Percentiles rank a stretch among this genome's conserved stretches.
phyloP scores from a whole-genome alignment of 2,797 vertebrate species.

The Sebastes steindachneri region DNA sequence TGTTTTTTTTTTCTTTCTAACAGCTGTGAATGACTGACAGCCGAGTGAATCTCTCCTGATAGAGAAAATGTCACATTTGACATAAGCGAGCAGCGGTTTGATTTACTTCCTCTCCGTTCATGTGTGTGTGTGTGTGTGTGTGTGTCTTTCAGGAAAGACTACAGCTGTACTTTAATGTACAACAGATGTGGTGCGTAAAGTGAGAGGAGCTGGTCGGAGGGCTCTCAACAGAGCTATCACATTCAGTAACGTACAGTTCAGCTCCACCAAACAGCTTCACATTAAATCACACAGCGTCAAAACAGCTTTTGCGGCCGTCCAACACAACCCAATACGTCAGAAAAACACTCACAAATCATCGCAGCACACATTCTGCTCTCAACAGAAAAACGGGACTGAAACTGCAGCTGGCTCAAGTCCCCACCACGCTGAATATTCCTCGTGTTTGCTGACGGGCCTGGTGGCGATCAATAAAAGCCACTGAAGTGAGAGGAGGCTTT shows the following conservation, averaged over 20 bases:
- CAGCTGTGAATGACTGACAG: conserved; percentile 54
- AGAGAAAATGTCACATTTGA: conserved; percentile 85
- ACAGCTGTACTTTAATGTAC: conserved; percentile 87
- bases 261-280: conserved; percentile 13
- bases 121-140: neutral
- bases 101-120: conserved; percentile 81
- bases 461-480: conserved; percentile 51
- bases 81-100: conserved; percentile 77
- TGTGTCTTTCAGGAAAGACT: conserved; percentile 80
- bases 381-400: conserved; percentile 26
- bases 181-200: conserved; percentile 84
- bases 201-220: conserved; percentile 29
- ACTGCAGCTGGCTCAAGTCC: conserved; percentile 4
- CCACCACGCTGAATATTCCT: conserved; percentile 10
- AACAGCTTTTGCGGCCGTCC: conserved; percentile 26
- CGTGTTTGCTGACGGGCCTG: conserved; percentile 29
- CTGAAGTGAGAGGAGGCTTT: conserved; percentile 16
- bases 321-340: conserved; percentile 24
- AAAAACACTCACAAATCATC: conserved; percentile 37
- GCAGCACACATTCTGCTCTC: conserved; percentile 11
- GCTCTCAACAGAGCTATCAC: conserved; percentile 58
- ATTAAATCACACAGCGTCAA: conserved; percentile 35
- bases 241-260: conserved; percentile 14
- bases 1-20: neutral
- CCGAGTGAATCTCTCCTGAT: conserved; percentile 71